Evolutionary conservation across 1,140 invertebrate genomes (phyloP), one percentile per base, ranked within the genome.

Genomic region (Macrotrachela quadricornifera): DNA sequence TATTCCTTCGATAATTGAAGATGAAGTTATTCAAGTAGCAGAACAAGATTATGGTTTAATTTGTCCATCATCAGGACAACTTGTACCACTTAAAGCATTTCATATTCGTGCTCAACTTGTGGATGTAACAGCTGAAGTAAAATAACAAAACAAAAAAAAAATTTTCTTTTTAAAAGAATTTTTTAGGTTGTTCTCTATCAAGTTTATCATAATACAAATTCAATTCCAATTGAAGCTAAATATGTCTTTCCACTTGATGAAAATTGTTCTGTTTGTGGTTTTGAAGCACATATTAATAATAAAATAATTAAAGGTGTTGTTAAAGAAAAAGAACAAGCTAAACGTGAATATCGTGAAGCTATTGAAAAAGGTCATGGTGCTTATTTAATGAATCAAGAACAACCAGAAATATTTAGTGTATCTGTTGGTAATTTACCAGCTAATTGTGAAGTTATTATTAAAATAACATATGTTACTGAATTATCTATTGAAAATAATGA

Each of bases 401-500:
- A 70, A 58, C 66, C 66, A 64, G 64, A 70, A 56, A 58, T 71
- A 36, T 71, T 71, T 56, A 66, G 64, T 46, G 64, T 71, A 9
- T 69, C 64, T 59, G 66, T 74, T 49, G 73, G 73, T 18, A 73
- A 71, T 51, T 55, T 74, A 9, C 70, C 71, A 14, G 59, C 72
- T 2, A 58, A 62, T 1, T 59, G 62, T n/a, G 56, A 57, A 16
- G 71, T 66, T 13, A 54, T 72, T 9, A 69, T 74, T 17, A 70
- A 71, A 51, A 71, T 74, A 48, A 73, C 68, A 9, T 74, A 73
- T 50, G 65, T 73, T 9, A 62, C 69, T 1, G 72, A 74, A 56
- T 59, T 74, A 18, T 65, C 68, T 50, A 66, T 71, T 17, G 67
- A 71, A 18, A 63, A 62, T 30, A 67, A 67, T 49, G 57, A 64